A percentile compares a stretch with the other conserved stretches of the same genome.
Evolutionary conservation across 35 echinoderm and acorn worm genomes (phyloP).

Genomic region (Amphiura filiformis): DNA sequence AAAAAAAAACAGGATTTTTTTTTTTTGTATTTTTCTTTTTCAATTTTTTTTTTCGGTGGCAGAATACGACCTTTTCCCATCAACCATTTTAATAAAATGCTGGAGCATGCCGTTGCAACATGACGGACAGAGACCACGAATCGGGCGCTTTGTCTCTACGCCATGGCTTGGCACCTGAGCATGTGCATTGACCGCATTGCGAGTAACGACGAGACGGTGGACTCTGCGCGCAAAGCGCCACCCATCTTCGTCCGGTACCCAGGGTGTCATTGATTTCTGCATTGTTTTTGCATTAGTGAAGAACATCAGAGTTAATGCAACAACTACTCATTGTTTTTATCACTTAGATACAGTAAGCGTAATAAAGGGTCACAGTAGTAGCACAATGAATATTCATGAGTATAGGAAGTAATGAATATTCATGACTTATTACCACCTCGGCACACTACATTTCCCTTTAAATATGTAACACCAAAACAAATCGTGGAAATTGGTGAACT

Average conservation of each 20-base stretch:
- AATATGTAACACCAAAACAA: too few relatives aligned
- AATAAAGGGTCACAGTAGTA: too few relatives aligned
- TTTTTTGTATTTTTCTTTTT: too few relatives aligned
- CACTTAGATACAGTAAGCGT: too few relatives aligned
- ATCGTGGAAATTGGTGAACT: too few relatives aligned
- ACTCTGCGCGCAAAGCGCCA: neutral
- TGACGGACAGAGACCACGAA: neutral
- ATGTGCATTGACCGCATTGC: conserved; percentile 13
- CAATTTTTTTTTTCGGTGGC: neutral
- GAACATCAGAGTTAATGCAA: neutral
- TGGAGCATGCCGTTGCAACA: neutral
- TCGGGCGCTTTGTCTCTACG: neutral
- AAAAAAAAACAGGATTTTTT: too few relatives aligned
- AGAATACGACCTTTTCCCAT: too few relatives aligned
- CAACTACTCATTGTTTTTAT: neutral
- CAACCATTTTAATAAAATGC: neutral
- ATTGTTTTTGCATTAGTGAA: neutral
- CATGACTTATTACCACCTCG: too few relatives aligned
- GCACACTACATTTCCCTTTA: too few relatives aligned
- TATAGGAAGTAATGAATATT: too few relatives aligned
- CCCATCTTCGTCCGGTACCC: neutral
- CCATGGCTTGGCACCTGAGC: conserved; percentile 2
- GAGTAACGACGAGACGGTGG: neutral
- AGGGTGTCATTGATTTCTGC: neutral
- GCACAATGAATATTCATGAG: too few relatives aligned